Percentiles rank a stretch among this genome's conserved stretches.
phyloP scores from a whole-genome alignment of 2,797 vertebrate genomes.

The Anguilla megastoma region DNA sequence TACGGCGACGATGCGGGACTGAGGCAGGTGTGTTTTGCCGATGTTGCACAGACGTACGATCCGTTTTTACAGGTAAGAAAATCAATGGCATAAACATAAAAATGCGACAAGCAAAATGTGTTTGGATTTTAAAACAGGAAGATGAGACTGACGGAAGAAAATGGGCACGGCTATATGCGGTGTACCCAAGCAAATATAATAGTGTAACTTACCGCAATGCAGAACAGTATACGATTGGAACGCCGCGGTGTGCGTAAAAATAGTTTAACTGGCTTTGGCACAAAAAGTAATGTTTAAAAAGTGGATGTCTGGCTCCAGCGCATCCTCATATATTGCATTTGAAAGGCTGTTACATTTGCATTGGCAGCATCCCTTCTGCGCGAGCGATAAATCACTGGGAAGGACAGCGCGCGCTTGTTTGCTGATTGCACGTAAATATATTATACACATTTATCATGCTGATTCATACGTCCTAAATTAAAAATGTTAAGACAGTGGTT shows the following conservation, averaged over 20 bases:
- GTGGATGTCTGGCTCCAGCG: conserved; percentile 30
- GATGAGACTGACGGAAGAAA: neutral
- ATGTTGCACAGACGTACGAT: conserved; percentile 44
- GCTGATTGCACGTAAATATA: neutral
- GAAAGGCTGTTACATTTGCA: neutral
- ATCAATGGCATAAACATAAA: neutral
- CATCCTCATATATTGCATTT: conserved; percentile 40
- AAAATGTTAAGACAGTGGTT: neutral
- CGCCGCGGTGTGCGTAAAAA: conserved; percentile 46
- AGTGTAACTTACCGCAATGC: conserved; percentile 74
- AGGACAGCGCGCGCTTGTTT: conserved; percentile 15
- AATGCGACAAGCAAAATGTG: neutral
- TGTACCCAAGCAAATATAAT: conserved; percentile 22
- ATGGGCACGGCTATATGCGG: neutral
- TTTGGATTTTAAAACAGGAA: neutral
- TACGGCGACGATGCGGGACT: conserved; percentile 59
- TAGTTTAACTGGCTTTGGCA: neutral
- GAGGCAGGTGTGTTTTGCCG: conserved; percentile 57
- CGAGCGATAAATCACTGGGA: neutral
- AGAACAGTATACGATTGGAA: conserved; percentile 54
- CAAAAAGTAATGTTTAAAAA: neutral
- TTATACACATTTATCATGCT: neutral
- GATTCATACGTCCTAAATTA: neutral
- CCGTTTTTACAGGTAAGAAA: conserved; percentile 64
- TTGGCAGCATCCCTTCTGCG: neutral